Conservation (phyloP, 2,888 invertebrate genomes). For the Pachydiplax longipennis region DNA sequence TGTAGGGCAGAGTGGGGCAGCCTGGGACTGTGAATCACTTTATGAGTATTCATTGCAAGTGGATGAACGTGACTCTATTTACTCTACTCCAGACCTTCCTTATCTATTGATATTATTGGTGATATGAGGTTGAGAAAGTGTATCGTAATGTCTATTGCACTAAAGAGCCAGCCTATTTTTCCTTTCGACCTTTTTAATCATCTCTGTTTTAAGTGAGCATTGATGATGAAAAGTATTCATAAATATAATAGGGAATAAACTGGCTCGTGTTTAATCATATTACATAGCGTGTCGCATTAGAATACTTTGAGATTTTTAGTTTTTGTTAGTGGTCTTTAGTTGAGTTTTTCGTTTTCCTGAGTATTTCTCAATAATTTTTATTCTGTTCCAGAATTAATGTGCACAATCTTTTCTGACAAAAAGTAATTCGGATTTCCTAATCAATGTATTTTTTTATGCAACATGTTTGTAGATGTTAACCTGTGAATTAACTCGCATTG, state of each 20-base stretch:
- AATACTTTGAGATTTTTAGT: slow-evolving; percentile 25
- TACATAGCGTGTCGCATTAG: slow-evolving; percentile 22
- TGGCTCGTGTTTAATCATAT: slow-evolving; percentile 38
- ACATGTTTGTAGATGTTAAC: slow-evolving; percentile 29
- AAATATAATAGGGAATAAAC: slow-evolving; percentile 2
- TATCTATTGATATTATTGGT: slow-evolving; percentile 45
- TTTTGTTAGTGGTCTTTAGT: slow-evolving; percentile 42
- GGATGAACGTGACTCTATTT: slow-evolving; percentile 19
- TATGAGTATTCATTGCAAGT: slow-evolving; percentile 35
- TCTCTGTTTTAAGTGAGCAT: neutral
- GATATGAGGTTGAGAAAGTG: slow-evolving; percentile 9
- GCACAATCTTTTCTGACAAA: slow-evolving; percentile 26
- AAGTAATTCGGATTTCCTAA: slow-evolving; percentile 23
- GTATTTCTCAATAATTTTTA: neutral
- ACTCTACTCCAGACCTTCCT: slow-evolving; percentile 31
- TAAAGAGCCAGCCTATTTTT: slow-evolving; percentile 27
- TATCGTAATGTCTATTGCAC: slow-evolving; percentile 9
- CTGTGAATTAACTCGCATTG: slow-evolving; percentile 17
- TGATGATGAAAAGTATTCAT: slow-evolving; percentile 2
- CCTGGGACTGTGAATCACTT: neutral
- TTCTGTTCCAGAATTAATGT: slow-evolving; percentile 2
- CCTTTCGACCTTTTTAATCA: slow-evolving; percentile 7
- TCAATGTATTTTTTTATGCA: slow-evolving; percentile 41
- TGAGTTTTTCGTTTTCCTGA: slow-evolving; percentile 24
- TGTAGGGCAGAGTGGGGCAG: slow-evolving; percentile 2